Conservation (phyloP, 1,140 invertebrate genomes). For the Asobara japonica region DNA sequence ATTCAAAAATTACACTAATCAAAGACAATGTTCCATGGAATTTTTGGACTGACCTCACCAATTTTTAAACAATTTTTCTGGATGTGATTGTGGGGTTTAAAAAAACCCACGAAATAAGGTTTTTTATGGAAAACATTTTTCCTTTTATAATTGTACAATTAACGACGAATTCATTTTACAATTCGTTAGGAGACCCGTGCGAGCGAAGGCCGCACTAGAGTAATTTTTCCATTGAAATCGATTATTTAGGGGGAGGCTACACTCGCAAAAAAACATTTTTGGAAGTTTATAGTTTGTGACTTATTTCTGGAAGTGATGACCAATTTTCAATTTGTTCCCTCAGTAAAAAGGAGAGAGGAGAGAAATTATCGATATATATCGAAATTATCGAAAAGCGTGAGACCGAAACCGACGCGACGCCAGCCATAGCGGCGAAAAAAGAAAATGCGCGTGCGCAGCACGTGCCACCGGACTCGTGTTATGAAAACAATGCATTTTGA, state of each 20-base stretch:
- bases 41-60: slow-evolving; percentile 17
- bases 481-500: no score
- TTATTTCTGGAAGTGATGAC: no score
- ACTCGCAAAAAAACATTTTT: background rate
- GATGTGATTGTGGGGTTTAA: background rate
- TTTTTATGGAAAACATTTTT: slow-evolving; percentile 2
- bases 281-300: no score
- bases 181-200: background rate
- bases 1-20: slow-evolving; percentile 31
- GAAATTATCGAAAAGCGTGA: no score
- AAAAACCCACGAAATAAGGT: background rate
- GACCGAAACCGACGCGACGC: no score
- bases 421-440: no score
- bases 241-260: no score
- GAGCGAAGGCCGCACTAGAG: background rate
- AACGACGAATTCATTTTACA: background rate
- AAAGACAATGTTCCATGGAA: slow-evolving; percentile 30
- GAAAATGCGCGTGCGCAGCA: no score
- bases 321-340: no score
- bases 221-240: background rate
- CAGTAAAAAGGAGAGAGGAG: no score
- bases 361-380: no score
- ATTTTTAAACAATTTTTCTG: slow-evolving; percentile 37
- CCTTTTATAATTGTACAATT: background rate
- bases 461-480: no score